Conservation (phyloP, 2,797 vertebrate species). For the Sebastes elongatus region DNA sequence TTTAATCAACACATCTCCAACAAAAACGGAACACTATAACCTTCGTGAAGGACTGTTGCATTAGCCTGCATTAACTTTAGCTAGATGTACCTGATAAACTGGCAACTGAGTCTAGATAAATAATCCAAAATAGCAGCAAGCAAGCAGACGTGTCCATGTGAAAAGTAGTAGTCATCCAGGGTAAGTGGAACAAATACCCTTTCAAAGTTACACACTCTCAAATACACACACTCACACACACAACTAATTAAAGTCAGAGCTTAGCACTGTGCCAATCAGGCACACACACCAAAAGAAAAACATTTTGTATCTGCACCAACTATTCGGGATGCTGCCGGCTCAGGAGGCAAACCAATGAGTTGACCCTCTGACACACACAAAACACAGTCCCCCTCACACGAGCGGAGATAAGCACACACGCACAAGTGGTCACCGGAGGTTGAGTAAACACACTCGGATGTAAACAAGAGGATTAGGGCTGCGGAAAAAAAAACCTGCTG, state of each 20-base stretch:
- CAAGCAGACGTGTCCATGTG: neutral
- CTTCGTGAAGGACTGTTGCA: neutral
- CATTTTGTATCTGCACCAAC: constrained; percentile 15
- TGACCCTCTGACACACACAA: constrained; percentile 33
- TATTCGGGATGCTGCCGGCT: constrained; percentile 38
- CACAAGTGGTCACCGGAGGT: constrained; percentile 22
- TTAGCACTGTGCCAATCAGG: constrained; percentile 16
- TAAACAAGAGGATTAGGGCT: constrained; percentile 55
- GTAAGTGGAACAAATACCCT: constrained; percentile 15
- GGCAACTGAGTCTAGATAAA: neutral
- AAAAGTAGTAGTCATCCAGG: neutral
- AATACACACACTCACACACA: neutral
- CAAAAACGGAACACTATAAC: neutral
- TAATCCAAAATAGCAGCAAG: constrained; percentile 2
- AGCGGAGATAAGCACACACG: neutral
- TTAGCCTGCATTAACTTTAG: neutral
- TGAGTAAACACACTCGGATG: constrained; percentile 49
- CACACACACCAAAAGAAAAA: constrained; percentile 25
- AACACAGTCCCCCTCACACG: neutral
- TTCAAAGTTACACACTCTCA: constrained; percentile 3
- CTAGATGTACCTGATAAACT: neutral
- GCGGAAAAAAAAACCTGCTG: neutral
- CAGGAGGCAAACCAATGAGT: constrained; percentile 18
- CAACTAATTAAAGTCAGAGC: constrained; percentile 19
- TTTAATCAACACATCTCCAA: neutral